Base-by-base conservation (phyloP, 2,888 invertebrate genomes). In the Stenotaenia linearis region DNA sequence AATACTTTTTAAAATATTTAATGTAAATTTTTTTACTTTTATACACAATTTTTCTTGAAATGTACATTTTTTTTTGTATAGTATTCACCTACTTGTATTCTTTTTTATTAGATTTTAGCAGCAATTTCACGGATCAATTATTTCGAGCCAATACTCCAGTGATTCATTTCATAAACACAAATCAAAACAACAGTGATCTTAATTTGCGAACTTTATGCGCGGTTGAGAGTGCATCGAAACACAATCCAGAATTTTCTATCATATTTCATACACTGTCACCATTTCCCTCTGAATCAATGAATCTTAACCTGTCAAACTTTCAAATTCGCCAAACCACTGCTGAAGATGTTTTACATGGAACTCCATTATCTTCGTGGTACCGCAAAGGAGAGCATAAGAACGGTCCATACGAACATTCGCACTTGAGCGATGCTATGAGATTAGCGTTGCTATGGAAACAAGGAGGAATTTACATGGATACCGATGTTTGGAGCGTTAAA, bases 381-480 rank as follows among this genome's bases (percentile, higher is more conserved):
- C 0, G 10, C 37, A 25, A 69, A 28, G 45, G 35, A 23, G 32
- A 28, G 9, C 61, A 78, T 35, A 37, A 75, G 15, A 35, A 32
- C 9, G 50, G 79, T 3, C 35, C 37, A 18, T 79, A 35, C 25
- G 6, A 75, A 40, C 15, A 37, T 10, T 9, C n/a, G 0, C 79
- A 79, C n/a, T 21, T 40, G 23, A 75, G 79, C 40, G 79, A 79
- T 21, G 79, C 79, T 0, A 28, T 79, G n/a, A 69, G 79, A 23
- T 25, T 79, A 23, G 75, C 75, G 1, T 25, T 79, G 21, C n/a
- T 79, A n/a, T 79, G 56, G 50, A 79, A 79, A 37, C 23, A 18
- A 25, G 79, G 79, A 37, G 79, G 79, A 10, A 23, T 79, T 35
- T 79, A 79, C 28, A 23, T 79, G 37, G 79, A 79, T 21, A 79